A percentile compares a stretch with the other conserved stretches of the same genome.
These are phyloP conservation scores for Vidua macroura DNA, from an alignment of 2,113 vertebrate species.

Conservation along the genomic window DNA sequence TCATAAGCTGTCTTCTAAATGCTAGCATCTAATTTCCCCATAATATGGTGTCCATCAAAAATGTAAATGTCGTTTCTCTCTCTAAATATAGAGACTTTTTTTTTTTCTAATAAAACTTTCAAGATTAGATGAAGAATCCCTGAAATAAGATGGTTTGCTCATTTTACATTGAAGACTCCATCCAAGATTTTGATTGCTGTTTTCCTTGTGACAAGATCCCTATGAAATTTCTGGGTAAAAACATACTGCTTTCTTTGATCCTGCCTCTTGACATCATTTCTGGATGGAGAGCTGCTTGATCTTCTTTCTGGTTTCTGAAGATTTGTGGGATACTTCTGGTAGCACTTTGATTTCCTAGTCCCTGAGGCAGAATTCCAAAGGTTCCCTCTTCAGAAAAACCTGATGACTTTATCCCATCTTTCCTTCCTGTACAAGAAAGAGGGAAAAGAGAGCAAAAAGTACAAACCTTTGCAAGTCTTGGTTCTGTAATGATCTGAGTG, in stretches of 20 bases:
- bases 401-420: not conserved
- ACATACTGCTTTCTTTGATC: not conserved
- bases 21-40: not conserved
- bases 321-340: not conserved
- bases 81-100: not conserved
- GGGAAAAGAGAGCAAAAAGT: not conserved
- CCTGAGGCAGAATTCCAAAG: not conserved
- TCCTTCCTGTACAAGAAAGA: not conserved
- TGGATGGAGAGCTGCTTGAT: not conserved
- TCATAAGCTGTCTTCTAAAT: not conserved
- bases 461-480: not conserved
- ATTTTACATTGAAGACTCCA: not conserved
- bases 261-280: not conserved
- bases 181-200: not conserved
- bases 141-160: not conserved
- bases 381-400: not conserved
- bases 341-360: not conserved
- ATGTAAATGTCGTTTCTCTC: not conserved
- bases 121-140: not conserved
- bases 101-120: not conserved
- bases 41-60: not conserved
- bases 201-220: not conserved
- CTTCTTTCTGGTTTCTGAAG: not conserved
- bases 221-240: not conserved
- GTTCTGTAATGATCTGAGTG: not conserved